phyloP scores from a whole-genome alignment of 1,140 invertebrate species.

The Mycetomoellerius zeteki region DNA sequence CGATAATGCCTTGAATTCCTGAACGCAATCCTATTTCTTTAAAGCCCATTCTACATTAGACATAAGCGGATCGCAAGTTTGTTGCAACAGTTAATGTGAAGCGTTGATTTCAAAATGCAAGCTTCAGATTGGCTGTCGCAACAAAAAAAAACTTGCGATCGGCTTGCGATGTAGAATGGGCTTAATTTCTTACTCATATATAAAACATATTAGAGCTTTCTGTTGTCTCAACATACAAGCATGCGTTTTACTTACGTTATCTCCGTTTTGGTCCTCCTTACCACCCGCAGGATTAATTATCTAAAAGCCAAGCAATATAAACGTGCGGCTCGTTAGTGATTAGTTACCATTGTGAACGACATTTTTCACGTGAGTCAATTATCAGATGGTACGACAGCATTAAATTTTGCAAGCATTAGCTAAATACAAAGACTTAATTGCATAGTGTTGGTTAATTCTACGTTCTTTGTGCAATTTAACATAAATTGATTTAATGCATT shows the following conservation, averaged over 20 bases:
- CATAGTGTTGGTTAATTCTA: constrained; percentile 3
- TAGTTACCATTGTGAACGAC: neutral
- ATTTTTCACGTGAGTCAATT: neutral
- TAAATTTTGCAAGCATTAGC: neutral
- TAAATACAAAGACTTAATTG: neutral
- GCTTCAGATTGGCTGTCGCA: no score
- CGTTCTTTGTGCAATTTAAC: constrained; percentile 4
- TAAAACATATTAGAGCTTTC: neutral
- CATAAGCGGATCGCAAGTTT: no score
- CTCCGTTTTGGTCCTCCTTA: constrained; percentile 67
- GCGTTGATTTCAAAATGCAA: no score
- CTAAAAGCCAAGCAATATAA: constrained; percentile 81
- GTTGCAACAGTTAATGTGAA: no score
- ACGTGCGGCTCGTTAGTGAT: constrained; percentile 70
- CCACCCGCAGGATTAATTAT: constrained; percentile 75
- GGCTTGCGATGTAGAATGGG: no score
- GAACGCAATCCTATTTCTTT: neutral
- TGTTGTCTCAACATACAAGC: neutral
- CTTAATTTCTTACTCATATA: neutral
- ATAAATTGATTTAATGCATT: neutral
- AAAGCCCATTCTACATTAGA: no score
- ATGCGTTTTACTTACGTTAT: constrained; percentile 73
- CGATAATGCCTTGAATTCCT: neutral
- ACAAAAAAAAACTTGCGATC: no score
- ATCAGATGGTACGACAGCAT: neutral